These are phyloP conservation scores for Chrysomallon squamiferum DNA, from an alignment of 1,140 invertebrate species.

Conservation along the genomic window DNA sequence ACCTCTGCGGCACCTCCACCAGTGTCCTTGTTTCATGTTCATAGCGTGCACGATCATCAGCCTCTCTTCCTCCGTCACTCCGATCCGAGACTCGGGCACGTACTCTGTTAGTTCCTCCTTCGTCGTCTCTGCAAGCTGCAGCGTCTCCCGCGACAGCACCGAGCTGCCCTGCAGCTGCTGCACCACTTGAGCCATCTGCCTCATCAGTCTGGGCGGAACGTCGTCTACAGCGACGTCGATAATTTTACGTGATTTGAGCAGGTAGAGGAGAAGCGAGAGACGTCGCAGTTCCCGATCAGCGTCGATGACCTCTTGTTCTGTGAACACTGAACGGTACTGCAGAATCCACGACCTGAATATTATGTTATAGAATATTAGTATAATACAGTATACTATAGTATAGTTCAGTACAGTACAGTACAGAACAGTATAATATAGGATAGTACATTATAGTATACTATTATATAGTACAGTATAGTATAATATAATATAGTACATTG, in stretches of 20 bases:
- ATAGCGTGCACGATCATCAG: constrained; percentile 71
- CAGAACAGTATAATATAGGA: too few species aligned
- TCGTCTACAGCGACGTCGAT: neutral
- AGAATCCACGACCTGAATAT: neutral
- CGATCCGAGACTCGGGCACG: constrained; percentile 43
- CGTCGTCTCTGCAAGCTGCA: constrained; percentile 6
- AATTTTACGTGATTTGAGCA: neutral
- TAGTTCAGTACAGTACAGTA: too few species aligned
- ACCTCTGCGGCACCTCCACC: constrained; percentile 77
- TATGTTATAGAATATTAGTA: too few species aligned
- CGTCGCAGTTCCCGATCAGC: constrained; percentile 8
- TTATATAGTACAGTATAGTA: too few species aligned
- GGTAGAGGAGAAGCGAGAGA: neutral
- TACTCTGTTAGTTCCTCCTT: constrained; percentile 23
- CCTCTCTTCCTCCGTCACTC: constrained; percentile 67
- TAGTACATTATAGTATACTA: too few species aligned
- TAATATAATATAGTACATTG: too few species aligned
- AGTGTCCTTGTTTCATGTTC: constrained; percentile 70
- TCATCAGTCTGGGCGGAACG: neutral
- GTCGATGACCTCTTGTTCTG: constrained; percentile 12
- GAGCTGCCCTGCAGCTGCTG: neutral
- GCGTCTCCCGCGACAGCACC: neutral
- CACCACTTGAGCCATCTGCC: neutral
- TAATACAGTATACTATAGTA: too few species aligned
- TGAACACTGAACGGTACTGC: neutral